Conservation (phyloP, 2,113 vertebrate genomes). For the Odontesthes bonariensis region DNA sequence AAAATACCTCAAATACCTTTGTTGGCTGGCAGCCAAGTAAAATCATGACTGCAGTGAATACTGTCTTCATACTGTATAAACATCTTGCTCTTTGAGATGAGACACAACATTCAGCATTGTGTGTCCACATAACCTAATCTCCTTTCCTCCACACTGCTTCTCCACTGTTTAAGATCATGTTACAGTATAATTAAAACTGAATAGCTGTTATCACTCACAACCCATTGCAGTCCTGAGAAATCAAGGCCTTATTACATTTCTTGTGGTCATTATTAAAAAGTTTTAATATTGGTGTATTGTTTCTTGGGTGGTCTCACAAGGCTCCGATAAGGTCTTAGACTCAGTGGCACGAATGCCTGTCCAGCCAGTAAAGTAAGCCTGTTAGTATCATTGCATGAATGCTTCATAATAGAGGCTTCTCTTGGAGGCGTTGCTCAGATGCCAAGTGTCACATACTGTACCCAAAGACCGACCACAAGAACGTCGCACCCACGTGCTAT, state of each 20-base stretch:
- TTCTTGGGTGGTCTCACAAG: constrained; percentile 65
- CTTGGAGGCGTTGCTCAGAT: constrained; percentile 60
- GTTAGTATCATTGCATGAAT: constrained; percentile 66
- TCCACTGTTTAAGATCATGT: constrained; percentile 14
- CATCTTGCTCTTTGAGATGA: constrained; percentile 27
- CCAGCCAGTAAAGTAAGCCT: constrained; percentile 58
- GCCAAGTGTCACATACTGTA: constrained; percentile 73
- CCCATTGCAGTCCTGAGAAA: constrained; percentile 18
- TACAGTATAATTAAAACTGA: constrained; percentile 46
- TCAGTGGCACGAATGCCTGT: constrained; percentile 23
- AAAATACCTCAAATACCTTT: constrained; percentile 66
- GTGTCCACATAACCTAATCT: constrained; percentile 20
- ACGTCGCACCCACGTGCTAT: constrained; percentile 67
- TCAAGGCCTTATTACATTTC: constrained; percentile 9
- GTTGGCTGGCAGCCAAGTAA: constrained; percentile 40
- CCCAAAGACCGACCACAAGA: constrained; percentile 62
- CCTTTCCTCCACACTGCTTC: constrained; percentile 11
- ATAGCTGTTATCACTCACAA: constrained; percentile 31
- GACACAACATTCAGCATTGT: constrained; percentile 36
- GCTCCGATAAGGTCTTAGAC: constrained; percentile 37
- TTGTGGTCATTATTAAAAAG: constrained; percentile 32
- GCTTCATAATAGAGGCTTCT: constrained; percentile 59
- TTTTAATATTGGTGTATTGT: constrained; percentile 31
- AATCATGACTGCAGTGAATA: constrained; percentile 21
- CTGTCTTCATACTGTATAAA: neutral